Base-by-base conservation (phyloP, 2,797 vertebrate genomes). In the Columba guinea region DNA sequence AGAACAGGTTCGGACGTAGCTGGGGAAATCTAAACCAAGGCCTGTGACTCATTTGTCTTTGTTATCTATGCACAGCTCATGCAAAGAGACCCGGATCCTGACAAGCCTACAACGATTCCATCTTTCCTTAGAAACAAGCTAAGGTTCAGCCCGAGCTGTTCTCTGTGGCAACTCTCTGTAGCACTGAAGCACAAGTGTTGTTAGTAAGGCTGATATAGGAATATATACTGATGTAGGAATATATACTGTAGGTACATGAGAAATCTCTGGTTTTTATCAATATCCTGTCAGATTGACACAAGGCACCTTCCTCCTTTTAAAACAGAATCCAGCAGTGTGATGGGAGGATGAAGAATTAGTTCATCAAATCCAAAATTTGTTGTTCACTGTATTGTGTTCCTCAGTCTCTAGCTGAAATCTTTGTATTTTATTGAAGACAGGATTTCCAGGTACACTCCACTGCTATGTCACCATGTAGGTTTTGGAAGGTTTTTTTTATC, bases 11-110 rank as follows among this genome's bases (percentile, higher is more conserved):
- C 94, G 83, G 39, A 49, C 1, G 6, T 19, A 90, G 65, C 63
- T 53, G 48, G 51, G n/a, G 51, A 95, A 93, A 74, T 48, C 83
- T 79, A 82, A 91, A 71, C 62, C 86, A 65, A 87, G 67, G 63
- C 32, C 70, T 58, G 46, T 23, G 52, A 87, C 93, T 52, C 48
- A 52, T 82, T 65, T 81, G 37, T 84, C 86, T 84, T 82, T 56
- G 28, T 32, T 55, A 69, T 76, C 65, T 89, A 27, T 6, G n/a
- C 49, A 69, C 30, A 82, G 63, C 52, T 59, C 65, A 14, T 21
- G 41, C 46, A 87, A 58, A 71, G 62, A 80, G 28, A 87, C 17
- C 48, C 55, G 58, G 28, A 49, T 78, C 22, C 71, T 34, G 37
- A 64, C 19, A 37, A 23, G 19, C 24, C 55, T 81, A 3, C 18